Percentiles rank a stretch among this genome's conserved stretches.
Evolutionary conservation across 2,888 invertebrate species (phyloP).

Genomic region (Galerucella pusilla): DNA sequence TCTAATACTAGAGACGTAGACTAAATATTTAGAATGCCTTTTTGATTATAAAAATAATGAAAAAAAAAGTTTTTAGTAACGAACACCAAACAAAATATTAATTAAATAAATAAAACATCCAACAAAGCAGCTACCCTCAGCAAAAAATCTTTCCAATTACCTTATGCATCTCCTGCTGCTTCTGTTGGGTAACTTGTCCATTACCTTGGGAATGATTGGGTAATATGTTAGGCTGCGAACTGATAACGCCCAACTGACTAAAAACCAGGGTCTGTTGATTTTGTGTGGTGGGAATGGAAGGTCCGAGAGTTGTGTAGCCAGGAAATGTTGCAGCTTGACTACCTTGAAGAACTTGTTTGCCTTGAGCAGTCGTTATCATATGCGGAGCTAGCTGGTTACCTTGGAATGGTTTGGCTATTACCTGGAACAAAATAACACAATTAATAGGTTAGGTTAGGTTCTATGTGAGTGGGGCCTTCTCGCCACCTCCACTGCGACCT

Average conservation of each 20-base stretch:
- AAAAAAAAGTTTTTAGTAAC: too few species aligned
- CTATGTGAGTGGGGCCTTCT: too few species aligned
- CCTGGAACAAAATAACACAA: slow-evolving; percentile 64
- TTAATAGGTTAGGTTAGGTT: too few species aligned
- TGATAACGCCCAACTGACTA: slow-evolving; percentile 77
- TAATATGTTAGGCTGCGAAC: slow-evolving; percentile 75
- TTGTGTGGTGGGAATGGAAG: slow-evolving; percentile 81
- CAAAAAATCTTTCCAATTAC: slow-evolving; percentile 60
- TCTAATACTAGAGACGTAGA: too few species aligned
- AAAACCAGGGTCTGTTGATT: slow-evolving; percentile 82
- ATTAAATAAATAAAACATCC: slow-evolving; percentile 16
- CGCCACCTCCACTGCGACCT: too few species aligned
- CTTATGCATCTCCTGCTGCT: slow-evolving; percentile 76
- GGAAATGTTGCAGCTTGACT: slow-evolving; percentile 76
- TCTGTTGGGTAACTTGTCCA: slow-evolving; percentile 67
- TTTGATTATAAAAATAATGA: too few species aligned
- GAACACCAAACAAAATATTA: background rate
- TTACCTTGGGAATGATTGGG: slow-evolving; percentile 70
- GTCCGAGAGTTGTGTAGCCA: slow-evolving; percentile 79
- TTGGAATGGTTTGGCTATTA: slow-evolving; percentile 88
- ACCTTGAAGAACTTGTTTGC: slow-evolving; percentile 77
- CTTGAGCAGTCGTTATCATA: slow-evolving; percentile 81
- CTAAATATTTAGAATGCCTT: too few species aligned
- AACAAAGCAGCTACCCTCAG: slow-evolving; percentile 28
- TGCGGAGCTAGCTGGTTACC: slow-evolving; percentile 81